A percentile compares a stretch with the other conserved stretches of the same genome.
phyloP scores from a whole-genome alignment of 2,888 invertebrate species.

The Lottia gigantea region DNA sequence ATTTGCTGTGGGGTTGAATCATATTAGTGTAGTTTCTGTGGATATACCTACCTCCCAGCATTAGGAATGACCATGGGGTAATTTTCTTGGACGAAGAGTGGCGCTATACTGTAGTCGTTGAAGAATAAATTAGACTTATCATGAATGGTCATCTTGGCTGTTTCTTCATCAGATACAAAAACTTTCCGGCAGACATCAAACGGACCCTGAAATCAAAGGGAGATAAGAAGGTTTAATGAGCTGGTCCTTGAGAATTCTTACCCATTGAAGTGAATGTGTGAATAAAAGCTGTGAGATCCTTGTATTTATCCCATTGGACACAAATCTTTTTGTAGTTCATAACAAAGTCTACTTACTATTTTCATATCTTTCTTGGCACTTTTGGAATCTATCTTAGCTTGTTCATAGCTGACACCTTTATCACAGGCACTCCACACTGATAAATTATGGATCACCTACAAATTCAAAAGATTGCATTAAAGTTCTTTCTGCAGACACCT shows the following conservation, averaged over 20 bases:
- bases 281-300: no score
- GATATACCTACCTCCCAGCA: conserved; percentile 75
- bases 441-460: conserved; percentile 80
- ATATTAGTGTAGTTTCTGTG: no score
- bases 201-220: conserved; percentile 76
- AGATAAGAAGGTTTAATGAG: no score
- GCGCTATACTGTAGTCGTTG: conserved; percentile 95
- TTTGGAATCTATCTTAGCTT: conserved; percentile 73
- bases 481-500: no score
- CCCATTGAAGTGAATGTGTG: no score
- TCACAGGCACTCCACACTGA: conserved; percentile 80
- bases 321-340: no score
- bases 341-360: conserved; percentile 72
- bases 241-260: no score
- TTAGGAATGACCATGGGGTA: conserved; percentile 85
- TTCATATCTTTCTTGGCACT: conserved; percentile 84
- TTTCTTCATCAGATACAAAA: conserved; percentile 74
- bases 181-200: conserved; percentile 94
- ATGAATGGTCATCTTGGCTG: conserved; percentile 64
- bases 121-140: conserved; percentile 94
- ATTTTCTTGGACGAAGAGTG: conserved; percentile 98
- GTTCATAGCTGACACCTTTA: conserved; percentile 71
- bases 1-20: no score
- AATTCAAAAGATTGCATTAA: no score
- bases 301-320: no score